phyloP scores from a whole-genome alignment of 2,113 vertebrate species.

The Crotalus viridis region DNA sequence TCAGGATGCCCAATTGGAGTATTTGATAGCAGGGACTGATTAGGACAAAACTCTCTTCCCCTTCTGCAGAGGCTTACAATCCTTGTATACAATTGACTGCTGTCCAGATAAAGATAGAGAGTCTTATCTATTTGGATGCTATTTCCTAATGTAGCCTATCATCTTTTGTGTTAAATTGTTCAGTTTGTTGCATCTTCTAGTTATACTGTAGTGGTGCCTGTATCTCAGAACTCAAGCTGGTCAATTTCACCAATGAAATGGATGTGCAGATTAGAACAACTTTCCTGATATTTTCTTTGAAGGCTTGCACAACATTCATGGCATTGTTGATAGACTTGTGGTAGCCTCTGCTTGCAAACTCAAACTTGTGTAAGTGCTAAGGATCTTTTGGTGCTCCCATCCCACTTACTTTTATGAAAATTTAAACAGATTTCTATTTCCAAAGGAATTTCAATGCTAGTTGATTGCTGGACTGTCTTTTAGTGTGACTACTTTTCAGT shows the following conservation, averaged over 20 bases:
- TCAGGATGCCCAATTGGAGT: background rate
- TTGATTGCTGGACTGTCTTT: background rate
- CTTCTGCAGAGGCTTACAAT: background rate
- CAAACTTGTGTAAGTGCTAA: background rate
- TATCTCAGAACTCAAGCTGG: background rate
- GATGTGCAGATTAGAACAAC: background rate
- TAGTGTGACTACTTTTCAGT: background rate
- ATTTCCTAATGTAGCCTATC: background rate
- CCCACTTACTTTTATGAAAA: background rate
- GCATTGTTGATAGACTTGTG: background rate
- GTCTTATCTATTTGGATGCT: background rate
- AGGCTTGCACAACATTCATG: background rate
- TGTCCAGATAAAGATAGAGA: background rate
- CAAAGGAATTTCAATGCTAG: background rate
- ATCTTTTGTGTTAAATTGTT: background rate
- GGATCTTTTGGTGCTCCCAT: background rate
- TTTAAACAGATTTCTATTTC: background rate
- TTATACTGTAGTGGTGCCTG: background rate
- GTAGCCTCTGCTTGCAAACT: background rate
- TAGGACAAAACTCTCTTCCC: background rate
- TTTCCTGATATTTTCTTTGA: background rate
- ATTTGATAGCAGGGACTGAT: background rate
- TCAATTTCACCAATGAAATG: background rate
- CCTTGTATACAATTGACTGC: background rate
- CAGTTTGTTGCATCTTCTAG: background rate